Percentiles rank a stretch among this genome's conserved stretches.
Evolutionary conservation across 2,113 vertebrate genomes (phyloP).

Genomic region (Lophius piscatorius): DNA sequence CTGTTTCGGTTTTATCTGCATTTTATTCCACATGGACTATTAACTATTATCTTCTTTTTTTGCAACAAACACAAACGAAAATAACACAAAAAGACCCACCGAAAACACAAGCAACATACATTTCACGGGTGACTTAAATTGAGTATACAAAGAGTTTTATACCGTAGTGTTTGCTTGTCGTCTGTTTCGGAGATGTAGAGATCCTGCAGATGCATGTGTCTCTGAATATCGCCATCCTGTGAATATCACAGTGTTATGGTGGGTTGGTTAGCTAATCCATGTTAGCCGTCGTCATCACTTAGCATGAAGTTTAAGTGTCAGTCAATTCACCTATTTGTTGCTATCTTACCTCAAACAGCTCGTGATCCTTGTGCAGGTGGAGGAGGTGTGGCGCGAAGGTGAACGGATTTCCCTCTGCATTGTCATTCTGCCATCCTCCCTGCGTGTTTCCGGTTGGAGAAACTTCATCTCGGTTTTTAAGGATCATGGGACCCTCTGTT

Average conservation of each 20-base stretch:
- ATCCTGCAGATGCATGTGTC: constrained; percentile 87
- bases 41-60: too few relatives aligned
- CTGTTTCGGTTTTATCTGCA: too few relatives aligned
- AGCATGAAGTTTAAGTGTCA: background rate
- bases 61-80: too few relatives aligned
- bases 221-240: constrained; percentile 87
- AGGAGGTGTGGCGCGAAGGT: constrained; percentile 72
- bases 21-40: too few relatives aligned
- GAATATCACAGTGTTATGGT: background rate
- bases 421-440: background rate
- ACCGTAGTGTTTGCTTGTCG: constrained; percentile 62
- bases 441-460: background rate
- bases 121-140: too few relatives aligned
- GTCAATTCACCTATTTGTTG: too few relatives aligned
- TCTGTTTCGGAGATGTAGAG: constrained; percentile 71
- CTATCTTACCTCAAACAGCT: constrained; percentile 82
- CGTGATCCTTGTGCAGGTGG: constrained; percentile 75
- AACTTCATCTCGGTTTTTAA: background rate
- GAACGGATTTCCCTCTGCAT: constrained; percentile 59
- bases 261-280: background rate
- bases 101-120: too few relatives aligned
- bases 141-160: too few relatives aligned
- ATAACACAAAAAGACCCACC: too few relatives aligned
- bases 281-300: background rate
- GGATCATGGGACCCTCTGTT: background rate